Evolutionary conservation across 2,113 vertebrate genomes (phyloP).

Genomic region (Misgurnus anguillicaudatus): DNA sequence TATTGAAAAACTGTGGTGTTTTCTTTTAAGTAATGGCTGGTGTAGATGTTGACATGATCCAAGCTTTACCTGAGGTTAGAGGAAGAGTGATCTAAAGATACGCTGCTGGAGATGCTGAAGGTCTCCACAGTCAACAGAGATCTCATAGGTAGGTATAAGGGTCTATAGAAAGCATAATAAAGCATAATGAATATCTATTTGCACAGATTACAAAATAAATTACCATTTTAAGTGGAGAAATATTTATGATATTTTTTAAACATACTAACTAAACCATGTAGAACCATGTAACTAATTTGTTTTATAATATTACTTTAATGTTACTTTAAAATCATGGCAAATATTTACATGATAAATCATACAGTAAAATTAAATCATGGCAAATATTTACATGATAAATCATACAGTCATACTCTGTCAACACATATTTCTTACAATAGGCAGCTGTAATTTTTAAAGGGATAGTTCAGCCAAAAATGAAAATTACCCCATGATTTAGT

Average conservation of each 20-base stretch:
- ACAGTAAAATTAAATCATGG: no score
- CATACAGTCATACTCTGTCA: background rate
- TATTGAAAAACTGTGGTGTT: no score
- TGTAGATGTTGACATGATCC: background rate
- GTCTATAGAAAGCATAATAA: slow-evolving; percentile 71
- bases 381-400: no score
- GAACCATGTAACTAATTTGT: no score
- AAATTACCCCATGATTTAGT: no score
- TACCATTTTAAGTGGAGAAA: background rate
- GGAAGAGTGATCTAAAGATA: slow-evolving; percentile 89
- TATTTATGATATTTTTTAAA: no score
- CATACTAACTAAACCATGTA: no score
- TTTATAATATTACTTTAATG: no score
- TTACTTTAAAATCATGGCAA: no score
- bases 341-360: no score
- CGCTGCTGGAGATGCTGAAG: slow-evolving; percentile 95
- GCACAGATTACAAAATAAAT: background rate
- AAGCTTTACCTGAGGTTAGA: slow-evolving; percentile 87
- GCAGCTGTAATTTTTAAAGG: no score
- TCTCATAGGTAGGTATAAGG: slow-evolving; percentile 87
- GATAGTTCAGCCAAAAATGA: no score
- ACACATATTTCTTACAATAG: background rate
- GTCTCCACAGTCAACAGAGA: slow-evolving; percentile 92
- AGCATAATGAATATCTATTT: background rate
- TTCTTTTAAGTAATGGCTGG: background rate